These are phyloP conservation scores for Lysiphlebus fabarum DNA, from an alignment of 1,140 invertebrate genomes.

Conservation along the genomic window DNA sequence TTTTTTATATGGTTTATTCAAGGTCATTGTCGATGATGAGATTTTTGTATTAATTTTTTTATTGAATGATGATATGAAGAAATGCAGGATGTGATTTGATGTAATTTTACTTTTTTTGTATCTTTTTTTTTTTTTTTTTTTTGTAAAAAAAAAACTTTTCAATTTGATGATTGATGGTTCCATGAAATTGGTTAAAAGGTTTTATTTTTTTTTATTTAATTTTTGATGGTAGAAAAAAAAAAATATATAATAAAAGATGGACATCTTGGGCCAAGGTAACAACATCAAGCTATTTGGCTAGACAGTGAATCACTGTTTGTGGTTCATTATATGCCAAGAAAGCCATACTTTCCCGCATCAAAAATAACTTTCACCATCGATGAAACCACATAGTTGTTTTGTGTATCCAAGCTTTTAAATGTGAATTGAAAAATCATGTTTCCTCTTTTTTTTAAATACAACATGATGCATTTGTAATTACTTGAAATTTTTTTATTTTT, in stretches of 20 bases:
- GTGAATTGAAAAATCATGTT: constrained; percentile 42
- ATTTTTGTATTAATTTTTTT: too few relatives aligned
- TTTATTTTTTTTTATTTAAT: background rate
- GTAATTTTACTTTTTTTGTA: background rate
- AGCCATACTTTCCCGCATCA: constrained; percentile 52
- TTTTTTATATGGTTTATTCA: too few relatives aligned
- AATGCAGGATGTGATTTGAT: background rate
- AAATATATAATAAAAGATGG: too few relatives aligned
- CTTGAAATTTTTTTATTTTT: background rate
- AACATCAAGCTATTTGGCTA: constrained; percentile 23
- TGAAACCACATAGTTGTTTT: constrained; percentile 33
- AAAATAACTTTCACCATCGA: constrained; percentile 54
- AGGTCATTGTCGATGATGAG: too few relatives aligned
- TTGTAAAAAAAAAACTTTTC: too few relatives aligned
- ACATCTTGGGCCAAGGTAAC: background rate
- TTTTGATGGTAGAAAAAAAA: background rate
- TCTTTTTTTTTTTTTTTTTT: background rate
- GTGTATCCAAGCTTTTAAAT: constrained; percentile 26
- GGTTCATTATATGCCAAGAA: constrained; percentile 43
- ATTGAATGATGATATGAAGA: background rate
- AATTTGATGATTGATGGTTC: background rate
- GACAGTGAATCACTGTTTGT: constrained; percentile 45
- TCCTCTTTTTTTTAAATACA: constrained; percentile 21
- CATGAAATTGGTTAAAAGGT: constrained; percentile 6
- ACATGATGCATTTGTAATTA: constrained; percentile 4